phyloP scores from a whole-genome alignment of 2,797 vertebrate genomes.

The Gastrophryne carolinensis region DNA sequence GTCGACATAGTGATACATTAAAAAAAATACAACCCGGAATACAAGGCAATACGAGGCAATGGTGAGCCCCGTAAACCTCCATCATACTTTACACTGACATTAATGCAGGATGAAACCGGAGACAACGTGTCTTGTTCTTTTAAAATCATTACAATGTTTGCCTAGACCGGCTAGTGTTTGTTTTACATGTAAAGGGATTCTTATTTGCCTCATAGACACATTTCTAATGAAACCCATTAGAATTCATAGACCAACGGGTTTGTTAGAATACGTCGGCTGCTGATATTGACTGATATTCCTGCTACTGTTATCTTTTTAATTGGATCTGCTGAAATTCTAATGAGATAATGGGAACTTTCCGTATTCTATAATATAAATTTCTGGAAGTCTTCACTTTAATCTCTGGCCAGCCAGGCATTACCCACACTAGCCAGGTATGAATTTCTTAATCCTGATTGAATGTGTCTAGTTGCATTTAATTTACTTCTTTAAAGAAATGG shows the following conservation, averaged over 20 bases:
- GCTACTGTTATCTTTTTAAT: conserved; percentile 56
- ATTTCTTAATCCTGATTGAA: conserved; percentile 54
- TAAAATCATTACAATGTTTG: conserved; percentile 54
- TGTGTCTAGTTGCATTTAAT: conserved; percentile 54
- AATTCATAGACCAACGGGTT: conserved; percentile 45
- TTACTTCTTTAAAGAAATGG: conserved; percentile 54
- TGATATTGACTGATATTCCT: conserved; percentile 46
- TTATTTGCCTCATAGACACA: conserved; percentile 53
- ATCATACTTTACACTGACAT: conserved; percentile 22
- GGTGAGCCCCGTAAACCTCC: background rate
- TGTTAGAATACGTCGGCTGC: conserved; percentile 45
- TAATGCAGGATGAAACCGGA: conserved; percentile 43
- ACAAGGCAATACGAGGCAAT: background rate
- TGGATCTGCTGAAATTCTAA: conserved; percentile 48
- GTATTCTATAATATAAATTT: conserved; percentile 53
- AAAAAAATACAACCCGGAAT: conserved; percentile 23
- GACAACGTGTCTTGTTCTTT: conserved; percentile 45
- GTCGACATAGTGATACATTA: conserved; percentile 33
- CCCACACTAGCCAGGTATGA: conserved; percentile 51
- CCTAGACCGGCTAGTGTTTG: conserved; percentile 50
- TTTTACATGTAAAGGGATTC: conserved; percentile 52
- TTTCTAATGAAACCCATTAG: conserved; percentile 51
- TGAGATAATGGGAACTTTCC: conserved; percentile 52
- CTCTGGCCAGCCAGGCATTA: conserved; percentile 48
- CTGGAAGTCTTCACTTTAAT: conserved; percentile 54